Evolutionary conservation across 2,888 invertebrate species (phyloP).

Genomic region (Cantharis rufa): DNA sequence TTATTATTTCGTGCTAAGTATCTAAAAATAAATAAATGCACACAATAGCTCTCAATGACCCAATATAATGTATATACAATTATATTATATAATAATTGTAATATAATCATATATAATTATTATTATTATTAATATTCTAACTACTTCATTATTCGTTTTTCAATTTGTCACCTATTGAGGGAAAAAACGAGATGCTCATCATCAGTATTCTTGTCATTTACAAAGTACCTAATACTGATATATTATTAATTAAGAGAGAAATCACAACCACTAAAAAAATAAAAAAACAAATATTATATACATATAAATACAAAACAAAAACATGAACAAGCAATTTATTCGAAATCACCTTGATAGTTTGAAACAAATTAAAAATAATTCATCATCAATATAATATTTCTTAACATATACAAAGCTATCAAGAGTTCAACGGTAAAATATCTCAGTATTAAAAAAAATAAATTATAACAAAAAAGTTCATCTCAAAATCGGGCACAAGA

Average conservation of each 20-base stretch:
- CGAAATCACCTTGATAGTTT: neutral
- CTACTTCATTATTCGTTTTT: neutral
- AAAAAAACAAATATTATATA: slow-evolving; percentile 1
- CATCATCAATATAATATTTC: neutral
- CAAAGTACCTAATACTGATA: slow-evolving; percentile 23
- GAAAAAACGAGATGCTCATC: neutral
- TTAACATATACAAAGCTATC: neutral
- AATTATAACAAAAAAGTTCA: neutral
- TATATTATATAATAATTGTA: neutral
- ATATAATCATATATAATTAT: neutral
- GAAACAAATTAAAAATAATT: neutral
- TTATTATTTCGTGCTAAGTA: slow-evolving; percentile 9
- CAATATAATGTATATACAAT: neutral
- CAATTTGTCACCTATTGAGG: neutral
- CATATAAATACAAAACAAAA: neutral
- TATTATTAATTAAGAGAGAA: slow-evolving; percentile 25
- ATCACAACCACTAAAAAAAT: slow-evolving; percentile 24
- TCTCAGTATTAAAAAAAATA: neutral
- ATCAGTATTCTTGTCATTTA: slow-evolving; percentile 14
- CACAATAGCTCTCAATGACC: neutral
- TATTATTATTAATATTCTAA: neutral
- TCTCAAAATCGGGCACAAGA: neutral
- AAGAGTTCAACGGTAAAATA: neutral
- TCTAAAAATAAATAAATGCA: slow-evolving; percentile 24
- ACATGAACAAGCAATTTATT: neutral